Base-by-base conservation (phyloP, 1,140 invertebrate species). In the Lithobius niger region DNA sequence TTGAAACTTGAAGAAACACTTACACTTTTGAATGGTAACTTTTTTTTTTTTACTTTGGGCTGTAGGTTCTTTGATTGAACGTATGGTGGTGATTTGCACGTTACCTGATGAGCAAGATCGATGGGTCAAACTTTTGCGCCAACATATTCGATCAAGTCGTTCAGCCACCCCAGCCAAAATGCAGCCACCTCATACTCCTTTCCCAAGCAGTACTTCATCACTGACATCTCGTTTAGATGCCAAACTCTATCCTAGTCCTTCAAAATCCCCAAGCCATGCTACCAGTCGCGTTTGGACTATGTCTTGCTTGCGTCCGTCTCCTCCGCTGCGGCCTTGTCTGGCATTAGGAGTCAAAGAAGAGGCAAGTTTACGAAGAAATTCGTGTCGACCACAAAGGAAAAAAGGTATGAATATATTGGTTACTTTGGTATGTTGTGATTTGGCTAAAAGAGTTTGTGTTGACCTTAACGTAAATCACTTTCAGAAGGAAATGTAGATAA, bases 61-160 rank as follows among this genome's bases (percentile, higher is more conserved):
- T 62, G 1, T 76, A 82, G 88, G 89, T 51, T 82, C 86, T 18
- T 82, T 92, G 76, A 92, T 94, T 60, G 91, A 95, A 60, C 83
- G 80, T 57, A 88, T 94, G 60, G 74, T 86, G 3, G 89, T 91
- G 2, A 75, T 88, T 4, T 96, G 90, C 67, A 81, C 84, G 63
- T 87, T 83, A 1, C 81, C 78, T 62, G 82, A 84, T 52, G 88
- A 93, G 61, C 86, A 86, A 50, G 81, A 83, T 55, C 81, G 83
- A 53, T 97, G 91, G 91, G 80, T 94, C 25, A 83, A 88, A 53
- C 71, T 87, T 43, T 71, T 93, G 3, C 70, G 64, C 15, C 78
- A 79, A 36, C 83, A 86, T 59, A 77, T 79, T 6, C 4, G 19
- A 19, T 10, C 18, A 4, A 45, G 49, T 19, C 49, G 49, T 25